Conservation (phyloP, 2,888 invertebrate genomes). For the Prosopocoilus inquinatus region DNA sequence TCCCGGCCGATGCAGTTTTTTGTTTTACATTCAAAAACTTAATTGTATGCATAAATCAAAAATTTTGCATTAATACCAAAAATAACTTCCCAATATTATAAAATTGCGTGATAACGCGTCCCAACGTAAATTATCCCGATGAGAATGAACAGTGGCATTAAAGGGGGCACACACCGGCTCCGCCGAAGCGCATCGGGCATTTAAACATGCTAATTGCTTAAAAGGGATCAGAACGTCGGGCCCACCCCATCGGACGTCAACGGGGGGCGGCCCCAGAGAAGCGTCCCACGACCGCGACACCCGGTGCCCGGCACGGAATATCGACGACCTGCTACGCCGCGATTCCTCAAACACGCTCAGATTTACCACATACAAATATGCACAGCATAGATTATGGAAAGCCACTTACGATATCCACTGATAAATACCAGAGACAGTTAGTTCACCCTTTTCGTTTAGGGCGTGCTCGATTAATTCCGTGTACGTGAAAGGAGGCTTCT, state of each 20-base stretch:
- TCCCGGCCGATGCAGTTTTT: conserved; percentile 52
- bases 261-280: conserved; percentile 13
- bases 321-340: conserved; percentile 37
- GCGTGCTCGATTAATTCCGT: conserved; percentile 89
- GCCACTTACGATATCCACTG: conserved; percentile 90
- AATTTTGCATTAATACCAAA: not conserved
- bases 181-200: conserved; percentile 36
- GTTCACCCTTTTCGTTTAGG: conserved; percentile 77
- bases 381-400: conserved; percentile 16
- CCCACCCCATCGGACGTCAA: conserved; percentile 10
- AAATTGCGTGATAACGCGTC: no score
- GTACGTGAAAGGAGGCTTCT: conserved; percentile 87
- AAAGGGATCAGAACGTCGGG: conserved; percentile 27
- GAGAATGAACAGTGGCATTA: no score
- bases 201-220: conserved; percentile 40
- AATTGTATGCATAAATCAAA: not conserved
- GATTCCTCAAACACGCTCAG: conserved; percentile 31
- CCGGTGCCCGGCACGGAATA: conserved; percentile 47
- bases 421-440: conserved; percentile 89
- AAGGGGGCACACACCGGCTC: conserved; percentile 11
- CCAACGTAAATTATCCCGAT: no score
- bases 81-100: not conserved
- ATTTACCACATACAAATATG: conserved; percentile 36
- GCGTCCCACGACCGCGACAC: conserved; percentile 21
- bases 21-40: conserved; percentile 5